Evolutionary conservation across 2,888 invertebrate species (phyloP).

Genomic region (Cheiracanthium punctorium): DNA sequence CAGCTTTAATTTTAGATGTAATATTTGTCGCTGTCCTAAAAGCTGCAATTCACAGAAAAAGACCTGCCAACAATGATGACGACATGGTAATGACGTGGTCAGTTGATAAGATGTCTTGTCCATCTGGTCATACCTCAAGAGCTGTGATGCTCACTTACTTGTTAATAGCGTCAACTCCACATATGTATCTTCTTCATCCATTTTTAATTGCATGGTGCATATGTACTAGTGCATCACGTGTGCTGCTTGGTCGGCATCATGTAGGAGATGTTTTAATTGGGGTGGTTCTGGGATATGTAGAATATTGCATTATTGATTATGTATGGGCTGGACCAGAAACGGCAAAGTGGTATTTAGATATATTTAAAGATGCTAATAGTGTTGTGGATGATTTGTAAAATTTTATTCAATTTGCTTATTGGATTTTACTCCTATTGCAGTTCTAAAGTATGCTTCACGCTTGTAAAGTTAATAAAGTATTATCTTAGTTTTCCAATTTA

Average conservation of each 20-base stretch:
- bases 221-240: conserved; percentile 85
- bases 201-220: conserved; percentile 85
- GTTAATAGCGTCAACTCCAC: conserved; percentile 77
- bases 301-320: conserved; percentile 77
- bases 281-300: conserved; percentile 83
- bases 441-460: no score
- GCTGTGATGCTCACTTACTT: conserved; percentile 86
- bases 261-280: conserved; percentile 90
- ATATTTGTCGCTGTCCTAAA: conserved; percentile 86
- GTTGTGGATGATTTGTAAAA: conserved; percentile 51
- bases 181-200: conserved; percentile 78
- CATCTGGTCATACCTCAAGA: conserved; percentile 94
- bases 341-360: conserved; percentile 56
- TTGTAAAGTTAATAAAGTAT: no score
- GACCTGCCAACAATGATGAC: conserved; percentile 82
- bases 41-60: conserved; percentile 84
- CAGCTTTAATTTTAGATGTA: conserved; percentile 89
- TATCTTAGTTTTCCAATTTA: no score
- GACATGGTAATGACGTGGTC: conserved; percentile 84
- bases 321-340: conserved; percentile 65
- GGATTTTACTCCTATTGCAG: not conserved
- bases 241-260: conserved; percentile 90
- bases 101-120: conserved; percentile 93
- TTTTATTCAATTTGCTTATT: no score
- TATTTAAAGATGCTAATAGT: conserved; percentile 57